phyloP scores from a whole-genome alignment of 2,797 vertebrate species.

The Sphaeramia orbicularis region DNA sequence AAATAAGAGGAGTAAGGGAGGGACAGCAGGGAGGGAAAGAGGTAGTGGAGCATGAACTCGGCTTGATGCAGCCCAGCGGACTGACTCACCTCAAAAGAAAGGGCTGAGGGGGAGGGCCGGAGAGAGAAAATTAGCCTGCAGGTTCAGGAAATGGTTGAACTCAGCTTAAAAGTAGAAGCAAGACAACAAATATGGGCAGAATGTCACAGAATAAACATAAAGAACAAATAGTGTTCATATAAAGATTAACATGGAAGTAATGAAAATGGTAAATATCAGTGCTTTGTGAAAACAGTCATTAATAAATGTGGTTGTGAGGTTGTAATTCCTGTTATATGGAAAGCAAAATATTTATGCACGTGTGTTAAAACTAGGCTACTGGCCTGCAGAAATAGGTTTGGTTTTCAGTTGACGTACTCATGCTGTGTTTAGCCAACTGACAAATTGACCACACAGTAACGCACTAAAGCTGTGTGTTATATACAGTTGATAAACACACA shows the following conservation, averaged over 20 bases:
- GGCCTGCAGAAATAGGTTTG: slow-evolving; percentile 36
- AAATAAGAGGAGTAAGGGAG: slow-evolving; percentile 24
- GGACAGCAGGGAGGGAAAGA: slow-evolving; percentile 35
- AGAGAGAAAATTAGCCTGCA: slow-evolving; percentile 34
- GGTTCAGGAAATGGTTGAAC: slow-evolving; percentile 34
- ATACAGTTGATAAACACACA: slow-evolving; percentile 53
- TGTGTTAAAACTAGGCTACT: slow-evolving; percentile 16
- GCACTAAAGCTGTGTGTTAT: slow-evolving; percentile 42
- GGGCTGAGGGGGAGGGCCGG: slow-evolving; percentile 9
- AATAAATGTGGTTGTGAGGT: too few species aligned
- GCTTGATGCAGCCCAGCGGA: slow-evolving; percentile 55
- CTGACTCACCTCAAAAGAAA: slow-evolving; percentile 52
- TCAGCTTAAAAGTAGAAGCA: slow-evolving; percentile 33
- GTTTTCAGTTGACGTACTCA: slow-evolving; percentile 50
- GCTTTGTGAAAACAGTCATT: background rate
- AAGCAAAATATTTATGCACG: slow-evolving; percentile 2
- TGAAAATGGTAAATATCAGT: background rate
- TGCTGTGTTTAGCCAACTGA: slow-evolving; percentile 64
- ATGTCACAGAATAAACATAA: background rate
- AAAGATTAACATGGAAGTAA: slow-evolving; percentile 1
- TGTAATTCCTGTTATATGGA: background rate
- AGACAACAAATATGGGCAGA: slow-evolving; percentile 24
- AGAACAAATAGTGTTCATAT: too few species aligned
- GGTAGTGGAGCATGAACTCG: slow-evolving; percentile 57
- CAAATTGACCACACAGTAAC: slow-evolving; percentile 59